Evolutionary conservation across 2,888 invertebrate genomes (phyloP), one percentile per base, ranked within the genome.

Genomic region (Cistogaster globosa): DNA sequence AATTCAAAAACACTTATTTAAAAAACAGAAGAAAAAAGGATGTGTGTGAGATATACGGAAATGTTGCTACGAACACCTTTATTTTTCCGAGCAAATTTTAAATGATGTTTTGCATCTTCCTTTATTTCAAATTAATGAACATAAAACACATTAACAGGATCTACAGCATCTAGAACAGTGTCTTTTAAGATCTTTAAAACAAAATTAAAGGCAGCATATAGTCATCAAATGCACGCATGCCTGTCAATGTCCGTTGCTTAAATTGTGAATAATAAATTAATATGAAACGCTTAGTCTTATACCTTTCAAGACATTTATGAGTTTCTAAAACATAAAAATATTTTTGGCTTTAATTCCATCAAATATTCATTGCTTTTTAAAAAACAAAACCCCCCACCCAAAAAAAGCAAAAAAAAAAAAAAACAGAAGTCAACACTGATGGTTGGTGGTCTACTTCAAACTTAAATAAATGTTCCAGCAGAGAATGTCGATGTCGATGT

Each of bases 211-310:
- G 18, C 38, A 32, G 26, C 76, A 81, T 80, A 72, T 67, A 79
- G 78, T 78, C 85, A 85, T 82, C 69, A 82, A 85, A 71, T 82
- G 71, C 65, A 82, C 69, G 74, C 74, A 85, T 42, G 76, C 55
- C 76, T 72, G 38, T 60, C 53, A 36, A 69, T 38, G 69, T 71
- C 11, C n/a, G 42, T 68, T 63, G 16, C 45, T 58, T 67, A 81
- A 85, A 74, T 69, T 82, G 78, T 85, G 71, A 65, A 71, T 78
- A 82, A 85, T 82, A 82, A 82, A 85, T 84, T 77, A 82, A 22
- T 63, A 69, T 74, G 45, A 71, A 82, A 78, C 55, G 68, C 57
- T 71, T 67, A 8, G 0, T 45, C n/a, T 8, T 51, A 16, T 48
- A 20, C 53, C 67, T 20, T 32, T 32, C 22, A 32, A 60, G 80